Evolutionary conservation across 2,797 vertebrate species (phyloP).

Genomic region (Huso huso): DNA sequence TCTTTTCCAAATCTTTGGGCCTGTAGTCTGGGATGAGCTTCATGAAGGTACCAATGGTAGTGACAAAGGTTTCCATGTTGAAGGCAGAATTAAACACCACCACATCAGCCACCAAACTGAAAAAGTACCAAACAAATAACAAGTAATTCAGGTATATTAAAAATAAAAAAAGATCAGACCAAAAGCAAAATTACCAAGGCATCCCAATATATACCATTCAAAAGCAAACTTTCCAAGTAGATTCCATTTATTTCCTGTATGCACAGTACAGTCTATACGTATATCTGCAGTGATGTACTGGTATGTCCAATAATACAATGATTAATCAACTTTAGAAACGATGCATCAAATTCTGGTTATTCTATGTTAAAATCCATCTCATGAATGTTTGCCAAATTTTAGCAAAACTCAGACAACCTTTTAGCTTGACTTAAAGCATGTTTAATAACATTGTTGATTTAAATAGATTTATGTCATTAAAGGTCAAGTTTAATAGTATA

Average conservation of each 20-base stretch:
- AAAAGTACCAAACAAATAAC: constrained; percentile 17
- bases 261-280: no score
- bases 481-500: background rate
- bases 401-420: no score
- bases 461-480: background rate
- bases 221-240: no score
- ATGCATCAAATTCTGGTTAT: no score
- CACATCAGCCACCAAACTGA: constrained; percentile 80
- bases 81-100: constrained; percentile 87
- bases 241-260: no score
- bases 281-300: no score
- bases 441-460: background rate
- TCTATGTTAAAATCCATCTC: no score
- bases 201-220: constrained; percentile 1
- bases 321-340: no score
- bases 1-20: constrained; percentile 70
- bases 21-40: constrained; percentile 88
- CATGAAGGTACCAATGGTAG: constrained; percentile 74
- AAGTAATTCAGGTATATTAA: background rate
- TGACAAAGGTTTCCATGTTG: constrained; percentile 90
- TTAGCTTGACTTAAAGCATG: background rate
- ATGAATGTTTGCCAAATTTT: no score
- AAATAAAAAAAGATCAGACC: background rate
- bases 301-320: no score
- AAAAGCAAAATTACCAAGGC: background rate